Base-by-base conservation (phyloP, 2,113 vertebrate species). In the Scatophagus argus region DNA sequence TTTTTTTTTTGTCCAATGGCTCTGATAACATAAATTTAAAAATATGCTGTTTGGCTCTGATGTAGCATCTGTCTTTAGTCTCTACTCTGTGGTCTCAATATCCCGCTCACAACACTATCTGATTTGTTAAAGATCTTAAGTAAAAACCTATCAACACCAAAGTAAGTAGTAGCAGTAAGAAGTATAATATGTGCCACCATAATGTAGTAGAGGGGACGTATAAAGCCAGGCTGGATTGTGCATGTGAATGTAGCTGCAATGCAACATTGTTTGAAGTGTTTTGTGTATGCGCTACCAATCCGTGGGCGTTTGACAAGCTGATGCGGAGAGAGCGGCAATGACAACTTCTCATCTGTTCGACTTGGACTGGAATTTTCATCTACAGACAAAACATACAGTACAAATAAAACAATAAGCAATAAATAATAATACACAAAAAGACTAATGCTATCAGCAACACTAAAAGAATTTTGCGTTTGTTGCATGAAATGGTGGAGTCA, bases 241-340 rank as follows among this genome's bases (percentile, higher is more conserved):
- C 17, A 52, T 25, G 25, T 41, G 27, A 60, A 10, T 36, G 36
- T 19, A 65, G 38, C 55, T 61, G 38, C 5, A 68, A 14, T 17
- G 9, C 32, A 36, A 32, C 16, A 34, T 5, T 1, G 10, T 9
- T n/a, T 41, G 13, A 54, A n/a, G 32, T 51, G 29, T 41, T 27
- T n/a, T 25, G 25, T 19, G 51, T 29, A 10, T 61, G 34, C 13
- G 61, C 14, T 87, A 92, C 91, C 91, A 19, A 90, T 85, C 7
- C 88, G 79, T n/a, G 83, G 88, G 1, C 87, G 87, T 78, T 92
- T 92, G 60, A 55, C 47, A 7, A 68, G 62, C 32, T 70, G 79
- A 32, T 61, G 46, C 23, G 85, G 82, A 27, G 43, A 58, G 32
- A 19, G 38, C 0, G 19, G 17, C 0, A 21, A 47, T 13, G 73